Evolutionary conservation across 2,888 invertebrate genomes (phyloP).

Genomic region (Callinectes sapidus): DNA sequence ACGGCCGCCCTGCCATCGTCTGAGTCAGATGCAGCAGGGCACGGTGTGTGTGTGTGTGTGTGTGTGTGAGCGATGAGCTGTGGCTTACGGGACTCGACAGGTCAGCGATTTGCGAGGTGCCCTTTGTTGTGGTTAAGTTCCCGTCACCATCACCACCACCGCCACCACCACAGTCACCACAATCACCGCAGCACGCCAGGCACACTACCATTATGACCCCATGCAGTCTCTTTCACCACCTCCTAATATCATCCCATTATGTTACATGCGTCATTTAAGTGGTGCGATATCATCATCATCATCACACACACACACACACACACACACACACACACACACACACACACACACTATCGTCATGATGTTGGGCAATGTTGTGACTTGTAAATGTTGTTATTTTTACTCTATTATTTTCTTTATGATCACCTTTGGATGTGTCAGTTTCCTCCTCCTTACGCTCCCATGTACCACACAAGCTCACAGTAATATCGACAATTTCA

Average conservation of each 20-base stretch:
- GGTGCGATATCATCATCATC: not conserved
- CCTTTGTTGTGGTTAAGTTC: conserved; percentile 16
- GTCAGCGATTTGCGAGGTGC: not conserved
- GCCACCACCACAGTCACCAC: not conserved
- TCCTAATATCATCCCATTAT: not conserved
- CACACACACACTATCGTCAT: too few relatives aligned
- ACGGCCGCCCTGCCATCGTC: not conserved
- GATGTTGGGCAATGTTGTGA: too few relatives aligned
- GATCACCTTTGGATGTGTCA: too few relatives aligned
- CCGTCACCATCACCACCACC: not conserved
- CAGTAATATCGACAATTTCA: too few relatives aligned
- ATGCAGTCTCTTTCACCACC: not conserved
- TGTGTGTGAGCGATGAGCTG: not conserved
- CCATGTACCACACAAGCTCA: too few relatives aligned
- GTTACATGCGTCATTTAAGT: not conserved
- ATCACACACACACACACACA: too few relatives aligned
- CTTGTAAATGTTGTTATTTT: too few relatives aligned
- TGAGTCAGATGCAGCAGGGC: not conserved
- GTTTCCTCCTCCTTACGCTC: too few relatives aligned
- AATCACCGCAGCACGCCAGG: not conserved
- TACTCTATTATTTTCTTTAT: too few relatives aligned
- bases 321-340: too few relatives aligned
- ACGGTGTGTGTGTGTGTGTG: not conserved
- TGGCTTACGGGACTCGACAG: not conserved
- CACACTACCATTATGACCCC: not conserved